Percentiles rank a stretch among this genome's conserved stretches.
phyloP scores from a whole-genome alignment of 1,140 invertebrate species.

The Phymastichus coffea region DNA sequence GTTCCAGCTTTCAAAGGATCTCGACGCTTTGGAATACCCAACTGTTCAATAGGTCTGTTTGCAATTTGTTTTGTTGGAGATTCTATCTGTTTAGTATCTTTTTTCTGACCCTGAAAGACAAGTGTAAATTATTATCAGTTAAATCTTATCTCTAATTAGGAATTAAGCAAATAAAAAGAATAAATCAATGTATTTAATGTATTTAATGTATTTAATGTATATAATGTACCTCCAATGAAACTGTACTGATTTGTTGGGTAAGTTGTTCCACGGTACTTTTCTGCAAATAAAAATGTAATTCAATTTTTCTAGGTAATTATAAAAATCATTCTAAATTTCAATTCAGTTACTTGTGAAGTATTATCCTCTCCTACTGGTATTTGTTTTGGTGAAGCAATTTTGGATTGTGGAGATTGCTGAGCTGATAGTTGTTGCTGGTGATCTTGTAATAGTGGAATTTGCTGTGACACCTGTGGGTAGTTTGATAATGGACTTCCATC shows the following conservation, averaged over 20 bases:
- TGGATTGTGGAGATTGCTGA: slow-evolving; percentile 19
- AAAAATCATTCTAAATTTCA: no score
- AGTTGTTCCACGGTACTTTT: no score
- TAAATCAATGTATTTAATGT: background rate
- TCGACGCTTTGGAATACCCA: slow-evolving; percentile 22
- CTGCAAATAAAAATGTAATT: no score
- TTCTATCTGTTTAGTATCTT: background rate
- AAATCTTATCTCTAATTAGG: background rate
- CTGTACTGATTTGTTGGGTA: no score
- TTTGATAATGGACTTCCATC: background rate
- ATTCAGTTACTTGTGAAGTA: no score
- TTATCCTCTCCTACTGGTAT: background rate
- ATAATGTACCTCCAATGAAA: no score
- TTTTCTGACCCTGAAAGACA: background rate
- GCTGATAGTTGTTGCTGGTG: slow-evolving; percentile 19
- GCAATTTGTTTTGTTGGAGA: slow-evolving; percentile 16
- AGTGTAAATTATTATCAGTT: background rate
- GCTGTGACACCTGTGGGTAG: no score
- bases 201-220: background rate
- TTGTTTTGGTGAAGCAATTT: background rate
- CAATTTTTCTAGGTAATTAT: no score
- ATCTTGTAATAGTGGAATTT: no score
- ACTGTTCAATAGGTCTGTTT: background rate
- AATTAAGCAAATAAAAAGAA: background rate
- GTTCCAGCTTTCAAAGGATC: slow-evolving; percentile 44